Base-by-base conservation (phyloP, 1,140 invertebrate species). In the Calephelis nemesis region DNA sequence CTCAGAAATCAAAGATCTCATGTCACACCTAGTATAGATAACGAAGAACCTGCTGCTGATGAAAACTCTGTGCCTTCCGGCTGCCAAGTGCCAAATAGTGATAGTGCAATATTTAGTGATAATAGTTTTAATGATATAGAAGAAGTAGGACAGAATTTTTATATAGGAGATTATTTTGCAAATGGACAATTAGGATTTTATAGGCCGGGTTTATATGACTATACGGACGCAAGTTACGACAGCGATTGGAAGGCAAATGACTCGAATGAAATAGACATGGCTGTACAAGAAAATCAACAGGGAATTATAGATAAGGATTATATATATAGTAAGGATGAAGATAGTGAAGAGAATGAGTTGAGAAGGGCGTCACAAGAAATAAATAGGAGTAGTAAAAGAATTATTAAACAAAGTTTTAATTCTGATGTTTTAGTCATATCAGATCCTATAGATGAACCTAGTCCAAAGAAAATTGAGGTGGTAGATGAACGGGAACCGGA, bases 341-440 rank as follows among this genome's bases (percentile, higher is more conserved):
- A 94, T 74, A 89, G 87, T 11, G 93, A 94, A 67, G 88, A 92
- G 76, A 91, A 92, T 63, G 93, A 94, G 73, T 71, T 94, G 71
- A 93, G 92, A 66, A 84, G 93, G 70, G 93, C 93, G 67, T 93
- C 93, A 13, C 92, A 93, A 79, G 92, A 94, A 85, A 93, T 93
- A 39, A 94, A 94, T 77, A 88, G 93, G 62, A 93, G 93, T 65
- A 94, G 93, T 71, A 90, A 93, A 67, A 92, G 93, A 78, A 92
- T 94, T 65, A 92, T 93, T 58, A 93, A 93, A 77, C 92, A 93
- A 76, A 94, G 92, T 65, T 93, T 94, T 71, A 88, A 93, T 45
- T 94, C 94, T 5, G 93, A 95, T 74, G 93, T 95, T 5, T 76
- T 95, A 15, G 92, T 95, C 68, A 95, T 95, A 77, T 94, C 94